phyloP scores from a whole-genome alignment of 2,113 vertebrate species.

The Oreochromis tanganicae region DNA sequence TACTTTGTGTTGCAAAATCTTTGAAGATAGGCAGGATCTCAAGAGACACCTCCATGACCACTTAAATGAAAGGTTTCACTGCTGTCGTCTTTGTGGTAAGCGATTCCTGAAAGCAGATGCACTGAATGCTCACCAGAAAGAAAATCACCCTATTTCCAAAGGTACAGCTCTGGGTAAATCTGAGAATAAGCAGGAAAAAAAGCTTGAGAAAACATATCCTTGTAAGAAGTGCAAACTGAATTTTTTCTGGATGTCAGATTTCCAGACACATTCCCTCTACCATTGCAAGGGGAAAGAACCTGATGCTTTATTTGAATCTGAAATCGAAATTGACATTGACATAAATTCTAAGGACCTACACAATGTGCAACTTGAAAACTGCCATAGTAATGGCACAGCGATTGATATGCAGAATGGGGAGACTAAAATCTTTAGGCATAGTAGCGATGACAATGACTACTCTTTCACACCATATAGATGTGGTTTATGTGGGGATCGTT shows the following conservation, averaged over 20 bases:
- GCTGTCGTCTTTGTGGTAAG: slow-evolving; percentile 73
- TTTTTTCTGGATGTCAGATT: slow-evolving; percentile 78
- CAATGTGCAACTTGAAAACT: not conserved
- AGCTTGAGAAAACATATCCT: slow-evolving; percentile 59
- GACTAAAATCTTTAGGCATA: not conserved
- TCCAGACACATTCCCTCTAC: slow-evolving; percentile 71
- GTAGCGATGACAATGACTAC: not conserved
- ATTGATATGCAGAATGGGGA: slow-evolving; percentile 30
- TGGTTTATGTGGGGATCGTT: slow-evolving; percentile 72
- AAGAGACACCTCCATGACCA: slow-evolving; percentile 70
- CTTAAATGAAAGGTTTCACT: slow-evolving; percentile 66
- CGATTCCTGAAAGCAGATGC: slow-evolving; percentile 71
- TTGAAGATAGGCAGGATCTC: slow-evolving; percentile 60
- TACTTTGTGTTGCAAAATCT: slow-evolving; percentile 74
- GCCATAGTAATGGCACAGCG: slow-evolving; percentile 37
- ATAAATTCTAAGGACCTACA: slow-evolving; percentile 19
- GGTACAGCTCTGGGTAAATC: slow-evolving; percentile 19
- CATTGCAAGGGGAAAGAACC: slow-evolving; percentile 64
- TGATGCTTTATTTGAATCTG: slow-evolving; percentile 4
- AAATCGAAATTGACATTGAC: slow-evolving; percentile 19
- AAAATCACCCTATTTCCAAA: slow-evolving; percentile 33
- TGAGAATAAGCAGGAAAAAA: slow-evolving; percentile 55
- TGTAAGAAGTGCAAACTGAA: slow-evolving; percentile 71
- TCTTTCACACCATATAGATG: slow-evolving; percentile 66
- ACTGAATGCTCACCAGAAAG: slow-evolving; percentile 69